These are phyloP conservation scores for Luffia ferchaultella DNA, from an alignment of 2,888 invertebrate species.

Conservation along the genomic window DNA sequence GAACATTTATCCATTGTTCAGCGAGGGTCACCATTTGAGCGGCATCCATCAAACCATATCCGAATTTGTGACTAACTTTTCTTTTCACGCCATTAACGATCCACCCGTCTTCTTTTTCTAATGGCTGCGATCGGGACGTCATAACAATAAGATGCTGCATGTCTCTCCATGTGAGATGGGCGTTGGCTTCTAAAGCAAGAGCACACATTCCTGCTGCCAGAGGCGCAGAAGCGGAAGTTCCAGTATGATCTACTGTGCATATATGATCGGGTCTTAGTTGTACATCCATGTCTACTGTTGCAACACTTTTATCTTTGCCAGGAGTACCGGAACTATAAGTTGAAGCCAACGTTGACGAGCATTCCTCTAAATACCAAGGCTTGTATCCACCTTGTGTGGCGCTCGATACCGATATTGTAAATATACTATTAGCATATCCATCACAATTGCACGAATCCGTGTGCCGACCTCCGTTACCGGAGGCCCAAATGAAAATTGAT, in stretches of 20 bases:
- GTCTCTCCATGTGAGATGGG: slow-evolving; percentile 94
- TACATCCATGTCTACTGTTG: slow-evolving; percentile 92
- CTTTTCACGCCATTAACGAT: slow-evolving; percentile 91
- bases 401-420: slow-evolving; percentile 96
- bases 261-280: slow-evolving; percentile 85
- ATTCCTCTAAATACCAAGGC: slow-evolving; percentile 99
- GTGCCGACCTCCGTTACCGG: slow-evolving; percentile 95
- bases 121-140: slow-evolving; percentile 86
- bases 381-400: slow-evolving; percentile 95
- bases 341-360: slow-evolving; percentile 97
- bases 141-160: slow-evolving; percentile 95
- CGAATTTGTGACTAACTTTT: slow-evolving; percentile 96
- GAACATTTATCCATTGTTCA: slow-evolving; percentile 92
- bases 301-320: slow-evolving; percentile 88
- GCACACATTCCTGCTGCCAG: slow-evolving; percentile 95
- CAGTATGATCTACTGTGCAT: slow-evolving; percentile 90
- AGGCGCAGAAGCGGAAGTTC: slow-evolving; percentile 94
- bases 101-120: slow-evolving; percentile 94
- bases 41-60: slow-evolving; percentile 99
- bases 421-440: slow-evolving; percentile 99
- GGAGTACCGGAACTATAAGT: slow-evolving; percentile 98
- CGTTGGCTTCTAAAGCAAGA: slow-evolving; percentile 91
- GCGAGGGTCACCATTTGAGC: slow-evolving; percentile 91
- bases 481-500: slow-evolving; percentile 97
- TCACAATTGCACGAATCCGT: slow-evolving; percentile 99